These are phyloP conservation scores for Piezodorus guildinii DNA, from an alignment of 1,140 invertebrate species.

Conservation along the genomic window DNA sequence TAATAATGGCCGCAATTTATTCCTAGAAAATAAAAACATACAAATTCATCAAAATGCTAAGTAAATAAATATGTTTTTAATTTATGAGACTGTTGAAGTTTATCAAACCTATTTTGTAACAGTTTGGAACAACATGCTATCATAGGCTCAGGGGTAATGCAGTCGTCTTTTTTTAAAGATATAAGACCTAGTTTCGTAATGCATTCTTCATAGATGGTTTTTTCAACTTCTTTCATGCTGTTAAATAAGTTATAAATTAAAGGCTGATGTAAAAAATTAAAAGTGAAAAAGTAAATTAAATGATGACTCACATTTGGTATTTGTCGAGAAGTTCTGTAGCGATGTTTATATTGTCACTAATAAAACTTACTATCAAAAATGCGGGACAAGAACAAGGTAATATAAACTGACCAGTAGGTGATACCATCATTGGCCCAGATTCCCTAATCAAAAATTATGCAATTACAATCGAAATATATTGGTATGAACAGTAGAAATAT, in stretches of 20 bases:
- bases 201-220: constrained; percentile 51
- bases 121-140: constrained; percentile 67
- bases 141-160: constrained; percentile 79
- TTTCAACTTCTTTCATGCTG: constrained; percentile 67
- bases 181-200: constrained; percentile 51
- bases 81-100: too few relatives aligned
- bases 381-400: constrained; percentile 80
- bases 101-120: constrained; percentile 39
- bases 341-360: constrained; percentile 60
- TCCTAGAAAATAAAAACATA: neutral
- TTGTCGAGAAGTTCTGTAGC: constrained; percentile 54
- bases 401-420: constrained; percentile 83
- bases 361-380: constrained; percentile 69
- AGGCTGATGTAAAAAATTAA: constrained; percentile 3
- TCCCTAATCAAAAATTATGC: constrained; percentile 50
- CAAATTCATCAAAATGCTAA: neutral
- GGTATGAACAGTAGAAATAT: too few relatives aligned
- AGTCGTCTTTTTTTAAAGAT: constrained; percentile 74
- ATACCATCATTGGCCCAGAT: constrained; percentile 83
- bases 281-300: constrained; percentile 9
- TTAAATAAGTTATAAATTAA: too few relatives aligned
- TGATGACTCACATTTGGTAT: constrained; percentile 56
- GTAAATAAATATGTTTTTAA: too few relatives aligned
- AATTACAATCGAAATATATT: too few relatives aligned
- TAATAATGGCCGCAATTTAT: neutral